phyloP scores from a whole-genome alignment of 2,113 vertebrate species.

The Stictonetta naevosa region DNA sequence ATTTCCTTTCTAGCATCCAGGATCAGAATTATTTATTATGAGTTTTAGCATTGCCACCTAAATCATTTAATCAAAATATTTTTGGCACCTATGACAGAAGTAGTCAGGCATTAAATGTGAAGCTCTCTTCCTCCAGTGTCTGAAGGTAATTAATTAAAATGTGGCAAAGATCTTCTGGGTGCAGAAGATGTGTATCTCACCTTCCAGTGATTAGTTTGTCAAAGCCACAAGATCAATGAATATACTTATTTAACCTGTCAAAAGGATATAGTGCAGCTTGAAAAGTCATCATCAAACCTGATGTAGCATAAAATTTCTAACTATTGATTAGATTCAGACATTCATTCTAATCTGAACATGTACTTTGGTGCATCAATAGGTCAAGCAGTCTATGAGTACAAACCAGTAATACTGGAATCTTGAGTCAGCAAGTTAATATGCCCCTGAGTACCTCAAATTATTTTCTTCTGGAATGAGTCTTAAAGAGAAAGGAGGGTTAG shows the following conservation, averaged over 20 bases:
- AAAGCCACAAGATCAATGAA: slow-evolving; percentile 56
- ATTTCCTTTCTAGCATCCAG: slow-evolving; percentile 1
- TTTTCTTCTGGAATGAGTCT: neutral
- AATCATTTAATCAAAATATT: slow-evolving; percentile 27
- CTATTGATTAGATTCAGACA: slow-evolving; percentile 42
- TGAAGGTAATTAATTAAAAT: slow-evolving; percentile 48
- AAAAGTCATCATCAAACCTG: slow-evolving; percentile 55
- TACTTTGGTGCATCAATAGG: slow-evolving; percentile 20
- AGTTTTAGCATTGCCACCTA: neutral
- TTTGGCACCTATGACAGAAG: slow-evolving; percentile 22
- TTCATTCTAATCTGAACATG: slow-evolving; percentile 32
- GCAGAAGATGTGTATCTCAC: slow-evolving; percentile 19
- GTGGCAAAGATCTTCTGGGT: slow-evolving; percentile 22
- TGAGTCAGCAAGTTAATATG: slow-evolving; percentile 2
- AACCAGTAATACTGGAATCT: neutral
- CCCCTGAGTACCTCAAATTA: neutral
- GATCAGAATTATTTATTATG: slow-evolving; percentile 12
- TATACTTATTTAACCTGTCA: slow-evolving; percentile 50
- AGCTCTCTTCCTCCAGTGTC: neutral
- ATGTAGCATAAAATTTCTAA: slow-evolving; percentile 61
- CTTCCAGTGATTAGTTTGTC: slow-evolving; percentile 59
- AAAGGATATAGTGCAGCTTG: slow-evolving; percentile 36
- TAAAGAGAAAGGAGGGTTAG: neutral
- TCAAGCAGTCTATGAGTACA: slow-evolving; percentile 9
- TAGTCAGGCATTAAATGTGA: slow-evolving; percentile 16